Evolutionary conservation across 2,113 vertebrate species (phyloP), one percentile per base, ranked within the genome.

Genomic region (Tachycineta bicolor): DNA sequence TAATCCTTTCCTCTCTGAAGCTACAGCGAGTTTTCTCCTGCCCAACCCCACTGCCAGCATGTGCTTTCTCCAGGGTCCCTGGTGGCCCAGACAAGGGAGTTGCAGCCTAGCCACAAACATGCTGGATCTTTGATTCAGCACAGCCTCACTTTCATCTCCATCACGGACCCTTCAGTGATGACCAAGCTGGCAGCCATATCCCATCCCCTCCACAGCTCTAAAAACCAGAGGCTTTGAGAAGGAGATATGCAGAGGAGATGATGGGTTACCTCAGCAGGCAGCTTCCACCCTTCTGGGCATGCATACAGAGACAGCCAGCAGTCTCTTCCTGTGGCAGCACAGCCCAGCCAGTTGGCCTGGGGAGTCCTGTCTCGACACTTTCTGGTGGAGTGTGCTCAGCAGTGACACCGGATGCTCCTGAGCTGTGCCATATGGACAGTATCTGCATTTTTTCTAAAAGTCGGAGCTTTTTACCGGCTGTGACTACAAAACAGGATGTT

Each of bases 401-500:
- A 2, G 77, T 83, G 69, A 84, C 81, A 82, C n/a, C 56, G 89
- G 70, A 76, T 79, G 58, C 34, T 82, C 62, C 77, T 71, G 70
- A 68, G 37, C 50, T 78, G 26, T 77, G 91, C 56, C 86, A 78
- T 89, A 56, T 90, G 89, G 91, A 92, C 76, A 67, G 2, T 50
- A 60, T 75, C 67, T 8, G 4, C 20, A 52, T 75, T 80, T 75
- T 95, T 89, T 33, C 44, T 39, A 9, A 37, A 37, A 37, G 43
- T 58, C 37, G 47, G 53, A 89, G 18, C 8, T 71, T 44, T 91
- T 80, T 64, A 74, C 39, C 0, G 0, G 24, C 41, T n/a, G 16
- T 49, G 83, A 37, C 56, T 83, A 64, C 70, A 90, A 91, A 96
- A 50, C 89, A 90, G 67, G 71, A 82, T 77, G 33, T 90, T 91